Evolutionary conservation across 1,140 invertebrate genomes (phyloP).

Genomic region (Dicyema japonicum): DNA sequence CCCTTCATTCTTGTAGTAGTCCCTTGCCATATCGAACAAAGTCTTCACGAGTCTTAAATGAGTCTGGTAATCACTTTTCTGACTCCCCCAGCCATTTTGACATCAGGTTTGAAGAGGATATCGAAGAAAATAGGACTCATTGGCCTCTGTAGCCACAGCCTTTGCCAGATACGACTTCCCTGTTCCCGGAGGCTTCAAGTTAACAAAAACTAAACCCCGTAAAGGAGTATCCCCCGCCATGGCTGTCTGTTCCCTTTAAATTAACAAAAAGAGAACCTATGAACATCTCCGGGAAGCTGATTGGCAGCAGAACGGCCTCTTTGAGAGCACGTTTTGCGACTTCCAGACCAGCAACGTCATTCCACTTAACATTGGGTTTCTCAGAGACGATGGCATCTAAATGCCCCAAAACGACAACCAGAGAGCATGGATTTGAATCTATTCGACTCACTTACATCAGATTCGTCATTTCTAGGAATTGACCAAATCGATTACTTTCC

Average conservation of each 20-base stretch:
- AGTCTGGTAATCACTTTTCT: too few species aligned
- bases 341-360: conserved; percentile 69
- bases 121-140: conserved; percentile 96
- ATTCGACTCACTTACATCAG: conserved; percentile 1
- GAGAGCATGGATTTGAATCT: background rate
- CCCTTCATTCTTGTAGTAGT: conserved; percentile 26
- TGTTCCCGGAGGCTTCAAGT: conserved; percentile 22
- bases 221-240: conserved; percentile 3
- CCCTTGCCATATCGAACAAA: conserved; percentile 64
- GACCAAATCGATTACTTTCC: too few species aligned
- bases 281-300: conserved; percentile 41
- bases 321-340: conserved; percentile 73
- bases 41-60: conserved; percentile 30
- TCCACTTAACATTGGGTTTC: conserved; percentile 57
- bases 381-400: conserved; percentile 56
- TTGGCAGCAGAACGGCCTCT: conserved; percentile 78
- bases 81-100: conserved; percentile 98
- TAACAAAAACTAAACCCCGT: conserved; percentile 8
- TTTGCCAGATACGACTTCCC: conserved; percentile 96
- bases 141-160: conserved; percentile 91
- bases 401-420: background rate
- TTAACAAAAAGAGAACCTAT: conserved; percentile 1
- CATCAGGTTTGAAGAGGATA: conserved; percentile 83
- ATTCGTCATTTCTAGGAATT: too few species aligned
- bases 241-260: conserved; percentile 1